A percentile compares a stretch with the other conserved stretches of the same genome.
Conservation (phyloP, 2,888 invertebrate genomes). For the Thalpophila matura region DNA sequence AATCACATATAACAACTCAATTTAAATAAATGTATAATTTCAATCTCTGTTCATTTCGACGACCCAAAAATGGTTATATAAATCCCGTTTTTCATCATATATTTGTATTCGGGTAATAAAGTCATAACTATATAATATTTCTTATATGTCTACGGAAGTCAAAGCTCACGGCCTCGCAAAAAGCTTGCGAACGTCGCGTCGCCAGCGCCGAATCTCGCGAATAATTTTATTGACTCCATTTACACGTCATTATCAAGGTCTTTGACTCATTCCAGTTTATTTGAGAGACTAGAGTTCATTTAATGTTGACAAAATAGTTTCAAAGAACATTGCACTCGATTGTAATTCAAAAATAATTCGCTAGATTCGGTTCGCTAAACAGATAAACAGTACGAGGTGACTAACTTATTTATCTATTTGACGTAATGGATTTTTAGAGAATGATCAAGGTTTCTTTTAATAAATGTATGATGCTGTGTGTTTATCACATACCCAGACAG, state of each 20-base stretch:
- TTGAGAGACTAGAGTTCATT: constrained; percentile 79
- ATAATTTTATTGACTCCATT: constrained; percentile 80
- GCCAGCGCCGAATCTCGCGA: constrained; percentile 67
- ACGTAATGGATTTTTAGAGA: constrained; percentile 12
- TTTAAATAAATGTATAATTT: neutral
- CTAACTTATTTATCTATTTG: constrained; percentile 29
- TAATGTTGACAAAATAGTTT: constrained; percentile 78
- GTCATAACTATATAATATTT: constrained; percentile 52
- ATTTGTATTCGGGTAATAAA: constrained; percentile 39
- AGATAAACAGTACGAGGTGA: constrained; percentile 33
- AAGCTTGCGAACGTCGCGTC: constrained; percentile 60
- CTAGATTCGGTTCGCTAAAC: constrained; percentile 19
- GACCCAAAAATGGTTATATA: constrained; percentile 2
- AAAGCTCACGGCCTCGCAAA: constrained; percentile 62
- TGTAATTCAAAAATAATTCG: constrained; percentile 54
- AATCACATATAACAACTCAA: constrained; percentile 5
- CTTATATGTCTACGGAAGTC: constrained; percentile 71
- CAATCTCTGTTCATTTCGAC: neutral
- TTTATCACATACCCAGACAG: neutral
- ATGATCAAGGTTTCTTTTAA: constrained; percentile 10
- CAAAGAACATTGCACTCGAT: constrained; percentile 69
- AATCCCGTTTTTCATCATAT: constrained; percentile 16
- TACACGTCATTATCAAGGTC: constrained; percentile 86
- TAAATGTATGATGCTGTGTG: neutral
- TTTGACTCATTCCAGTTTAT: constrained; percentile 83